Base-by-base conservation (phyloP, 2,113 vertebrate species). In the Mustela lutreola region DNA sequence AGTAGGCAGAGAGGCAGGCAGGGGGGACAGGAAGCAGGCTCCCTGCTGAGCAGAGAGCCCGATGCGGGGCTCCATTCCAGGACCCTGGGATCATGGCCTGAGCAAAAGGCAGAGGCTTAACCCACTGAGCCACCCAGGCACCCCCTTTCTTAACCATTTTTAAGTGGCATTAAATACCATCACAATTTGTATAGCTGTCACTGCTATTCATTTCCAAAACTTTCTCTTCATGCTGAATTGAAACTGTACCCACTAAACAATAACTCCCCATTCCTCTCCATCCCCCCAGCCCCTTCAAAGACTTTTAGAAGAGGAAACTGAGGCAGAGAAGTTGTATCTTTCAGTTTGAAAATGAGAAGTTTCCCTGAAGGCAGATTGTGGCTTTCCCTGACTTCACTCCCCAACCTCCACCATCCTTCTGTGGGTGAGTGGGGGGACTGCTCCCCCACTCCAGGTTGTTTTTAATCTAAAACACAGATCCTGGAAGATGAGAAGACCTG, bases 401-500 rank as follows among this genome's bases (percentile, higher is more conserved):
- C 33, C 22, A 1, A 21, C 70, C 45, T 28, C 26, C 31, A 48
- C 28, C 31, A 24, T 50, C 62, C 84, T 22, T 5, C 14, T 62
- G 11, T 2, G 63, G 63, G 28, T 6, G 31, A 2, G 28, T 11
- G 26, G 63, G 63, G 31, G 28, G 63, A 31, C 28, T 65, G 28
- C 28, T 65, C 62, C 63, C 28, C 26, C 60, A 22, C 36, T 83
- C 71, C n/a, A 50, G 48, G 78, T 76, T 48, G 24, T 14, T 78
- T 95, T 92, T 82, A 2, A 91, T 62, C 62, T 94, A 53, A 92
- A 89, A 58, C 45, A 53, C 89, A 80, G 73, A 73, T 50, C 28
- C 73, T 75, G 21, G 31, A 50, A 86, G 60, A 58, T 1, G 9
- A 86, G 60, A n/a, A 84, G 78, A 60, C 31, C 24, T 28, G 11